Conservation (phyloP, 2,797 vertebrate genomes). For the Sebastes taczanowskii region DNA sequence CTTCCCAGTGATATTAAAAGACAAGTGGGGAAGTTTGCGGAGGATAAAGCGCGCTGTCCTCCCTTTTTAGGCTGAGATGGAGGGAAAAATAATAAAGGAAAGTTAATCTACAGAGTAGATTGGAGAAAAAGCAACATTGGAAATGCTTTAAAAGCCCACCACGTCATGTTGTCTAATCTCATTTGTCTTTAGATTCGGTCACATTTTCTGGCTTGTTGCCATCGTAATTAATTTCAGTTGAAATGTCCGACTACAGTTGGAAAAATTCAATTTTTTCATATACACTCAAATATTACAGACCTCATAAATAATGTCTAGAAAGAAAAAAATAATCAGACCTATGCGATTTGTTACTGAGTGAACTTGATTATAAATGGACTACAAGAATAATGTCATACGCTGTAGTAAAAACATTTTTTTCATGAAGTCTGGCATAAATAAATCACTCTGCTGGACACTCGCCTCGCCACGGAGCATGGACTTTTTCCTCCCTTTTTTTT, state of each 20-base stretch:
- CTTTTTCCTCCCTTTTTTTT: slow-evolving; percentile 6
- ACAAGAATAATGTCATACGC: slow-evolving; percentile 43
- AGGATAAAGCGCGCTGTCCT: background rate
- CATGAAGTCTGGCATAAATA: slow-evolving; percentile 55
- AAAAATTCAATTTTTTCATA: slow-evolving; percentile 16
- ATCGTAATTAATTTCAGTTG: slow-evolving; percentile 18
- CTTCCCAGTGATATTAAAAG: background rate
- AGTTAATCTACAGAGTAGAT: slow-evolving; percentile 3
- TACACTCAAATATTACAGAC: slow-evolving; percentile 41
- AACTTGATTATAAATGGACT: slow-evolving; percentile 42
- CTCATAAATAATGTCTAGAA: slow-evolving; percentile 50
- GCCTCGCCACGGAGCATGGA: slow-evolving; percentile 8
- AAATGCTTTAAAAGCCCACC: background rate
- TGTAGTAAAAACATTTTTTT: slow-evolving; percentile 35
- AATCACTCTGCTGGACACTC: slow-evolving; percentile 45
- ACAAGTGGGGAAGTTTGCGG: background rate
- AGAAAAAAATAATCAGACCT: slow-evolving; percentile 41
- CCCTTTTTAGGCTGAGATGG: background rate
- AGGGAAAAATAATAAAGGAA: slow-evolving; percentile 12
- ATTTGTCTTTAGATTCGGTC: slow-evolving; percentile 3
- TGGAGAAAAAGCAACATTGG: background rate
- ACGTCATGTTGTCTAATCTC: background rate
- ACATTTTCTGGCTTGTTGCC: slow-evolving; percentile 18
- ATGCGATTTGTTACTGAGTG: slow-evolving; percentile 25
- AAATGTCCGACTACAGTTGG: slow-evolving; percentile 20